phyloP scores from a whole-genome alignment of 2,797 vertebrate genomes.

The Danio kyathit region DNA sequence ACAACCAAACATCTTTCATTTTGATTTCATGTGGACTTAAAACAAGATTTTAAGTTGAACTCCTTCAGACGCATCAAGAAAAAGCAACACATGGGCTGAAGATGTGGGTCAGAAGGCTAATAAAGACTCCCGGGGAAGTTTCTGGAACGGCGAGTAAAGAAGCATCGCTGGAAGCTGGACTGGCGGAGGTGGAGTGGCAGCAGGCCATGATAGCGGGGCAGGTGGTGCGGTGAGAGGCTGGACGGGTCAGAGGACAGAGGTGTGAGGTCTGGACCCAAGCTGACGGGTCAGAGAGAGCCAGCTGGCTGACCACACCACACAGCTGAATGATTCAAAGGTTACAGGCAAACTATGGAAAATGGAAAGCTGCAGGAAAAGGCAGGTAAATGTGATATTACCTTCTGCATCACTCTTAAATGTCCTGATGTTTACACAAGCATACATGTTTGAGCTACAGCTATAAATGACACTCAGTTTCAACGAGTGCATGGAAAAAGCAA shows the following conservation, averaged over 20 bases:
- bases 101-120: conserved; percentile 38
- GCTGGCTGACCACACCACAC: conserved; percentile 39
- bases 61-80: background rate
- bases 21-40: too few relatives aligned
- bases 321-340: conserved; percentile 45
- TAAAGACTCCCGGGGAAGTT: conserved; percentile 40
- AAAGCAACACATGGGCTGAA: conserved; percentile 33
- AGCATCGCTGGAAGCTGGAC: background rate
- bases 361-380: conserved; percentile 2
- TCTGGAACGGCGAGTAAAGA: conserved; percentile 35
- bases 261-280: conserved; percentile 46
- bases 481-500: too few relatives aligned
- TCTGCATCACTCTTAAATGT: background rate
- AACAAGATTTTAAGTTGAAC: conserved; percentile 10
- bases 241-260: conserved; percentile 44
- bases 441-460: background rate
- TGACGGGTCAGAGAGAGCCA: conserved; percentile 42
- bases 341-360: conserved; percentile 32
- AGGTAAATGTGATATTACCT: background rate
- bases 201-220: conserved; percentile 13
- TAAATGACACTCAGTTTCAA: background rate
- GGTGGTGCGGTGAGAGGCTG: conserved; percentile 31
- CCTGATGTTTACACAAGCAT: background rate
- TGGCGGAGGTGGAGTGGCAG: conserved; percentile 14
- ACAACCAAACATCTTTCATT: too few relatives aligned